Base-by-base conservation (phyloP, 2,797 vertebrate genomes). In the Melanotaenia parkinsoni region DNA sequence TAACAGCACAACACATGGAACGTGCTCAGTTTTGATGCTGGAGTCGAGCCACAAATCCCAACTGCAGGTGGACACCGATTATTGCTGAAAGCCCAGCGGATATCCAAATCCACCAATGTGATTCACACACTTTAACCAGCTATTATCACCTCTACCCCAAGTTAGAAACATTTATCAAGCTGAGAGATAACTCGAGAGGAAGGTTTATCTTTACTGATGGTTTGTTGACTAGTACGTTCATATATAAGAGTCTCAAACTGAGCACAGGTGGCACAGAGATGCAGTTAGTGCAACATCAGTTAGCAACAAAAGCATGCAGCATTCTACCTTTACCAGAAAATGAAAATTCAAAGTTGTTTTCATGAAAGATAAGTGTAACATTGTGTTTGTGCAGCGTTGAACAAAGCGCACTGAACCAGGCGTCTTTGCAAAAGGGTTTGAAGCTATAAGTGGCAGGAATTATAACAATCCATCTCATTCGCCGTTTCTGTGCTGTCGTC, bases 1-100 rank as follows among this genome's bases (percentile, higher is more conserved):
- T 79, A 86, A 71, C 68, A 32, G 66, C 72, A 77, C 51, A 83
- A 83, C 74, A 76, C 84, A 75, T 70, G 61, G 79, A 82, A 58
- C 67, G 71, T 45, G 26, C 71, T 80, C 64, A 58, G 74, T 56
- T 83, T 70, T 4, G 1, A 68, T 32, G 68, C 45, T 72, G 78
- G 69, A 86, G 60, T 72, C 13, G 0, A 35, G 77, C 77, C 70
- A 82, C 60, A 14, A 58, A 58, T 58, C 54, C 26, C 74, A 72
- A 66, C 70, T 80, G 77, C 72, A 86, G 78, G 82, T 86, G 72
- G 64, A 83, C 54, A 13, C 32, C 59, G 70, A 84, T 77, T 76
- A 71, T 28, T 62, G 58, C 59, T 76, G 38, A 70, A 70, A 76
- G 58, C 73, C 2, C 35, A 13, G 56, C 18, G 13, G 24, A 35